These are phyloP conservation scores for Cygnus olor DNA, from an alignment of 2,797 vertebrate species.

Conservation along the genomic window DNA sequence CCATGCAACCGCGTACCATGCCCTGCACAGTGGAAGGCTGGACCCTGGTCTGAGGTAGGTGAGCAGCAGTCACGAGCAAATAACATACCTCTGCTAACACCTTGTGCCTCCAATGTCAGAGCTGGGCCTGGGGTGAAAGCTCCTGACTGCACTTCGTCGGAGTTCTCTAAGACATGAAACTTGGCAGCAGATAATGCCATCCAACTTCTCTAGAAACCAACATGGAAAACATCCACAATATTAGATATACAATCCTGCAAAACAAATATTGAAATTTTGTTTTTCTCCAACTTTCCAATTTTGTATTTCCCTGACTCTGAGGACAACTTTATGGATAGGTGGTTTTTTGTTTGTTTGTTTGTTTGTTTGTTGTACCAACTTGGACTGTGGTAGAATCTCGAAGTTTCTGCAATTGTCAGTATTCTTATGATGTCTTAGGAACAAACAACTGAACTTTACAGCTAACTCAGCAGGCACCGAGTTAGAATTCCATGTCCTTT, in stretches of 20 bases:
- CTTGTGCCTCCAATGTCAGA: fast-evolving
- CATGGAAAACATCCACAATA: background rate
- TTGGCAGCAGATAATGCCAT: background rate
- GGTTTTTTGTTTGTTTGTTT: background rate
- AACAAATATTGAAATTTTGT: background rate
- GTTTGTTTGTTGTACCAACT: background rate
- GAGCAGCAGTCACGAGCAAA: fast-evolving
- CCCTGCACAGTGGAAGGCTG: conserved; percentile 89
- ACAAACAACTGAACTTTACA: no score
- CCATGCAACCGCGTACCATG: conserved; percentile 88
- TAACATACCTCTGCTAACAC: fast-evolving
- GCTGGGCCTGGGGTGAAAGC: background rate
- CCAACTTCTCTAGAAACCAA: background rate
- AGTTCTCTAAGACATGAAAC: no score
- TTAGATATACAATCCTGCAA: background rate
- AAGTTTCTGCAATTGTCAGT: background rate
- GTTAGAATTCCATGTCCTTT: background rate
- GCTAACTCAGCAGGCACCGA: fast-evolving
- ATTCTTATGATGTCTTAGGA: fast-evolving
- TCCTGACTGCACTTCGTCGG: fast-evolving
- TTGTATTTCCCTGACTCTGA: background rate
- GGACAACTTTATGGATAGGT: no score
- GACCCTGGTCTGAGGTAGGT: conserved; percentile 91
- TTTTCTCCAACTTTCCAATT: background rate
- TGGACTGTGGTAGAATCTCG: no score